These are phyloP conservation scores for Apamea crenata DNA, from an alignment of 2,888 invertebrate species.

Conservation along the genomic window DNA sequence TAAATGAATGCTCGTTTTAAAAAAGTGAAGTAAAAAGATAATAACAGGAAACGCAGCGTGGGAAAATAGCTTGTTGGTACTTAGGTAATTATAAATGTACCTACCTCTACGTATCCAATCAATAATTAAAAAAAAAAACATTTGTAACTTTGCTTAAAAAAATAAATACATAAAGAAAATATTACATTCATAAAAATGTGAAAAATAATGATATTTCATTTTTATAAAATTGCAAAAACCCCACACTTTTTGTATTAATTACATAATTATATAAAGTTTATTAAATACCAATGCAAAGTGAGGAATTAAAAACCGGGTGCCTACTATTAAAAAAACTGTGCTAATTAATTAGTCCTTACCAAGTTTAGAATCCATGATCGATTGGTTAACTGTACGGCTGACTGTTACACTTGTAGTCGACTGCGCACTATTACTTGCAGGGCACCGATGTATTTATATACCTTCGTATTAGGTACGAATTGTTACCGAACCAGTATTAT, in stretches of 20 bases:
- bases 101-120: neutral
- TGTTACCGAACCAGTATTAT: slow-evolving; percentile 70
- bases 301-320: slow-evolving; percentile 19
- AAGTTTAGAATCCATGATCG: slow-evolving; percentile 72
- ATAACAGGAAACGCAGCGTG: neutral
- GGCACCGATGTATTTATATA: slow-evolving; percentile 72
- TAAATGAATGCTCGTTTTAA: neutral
- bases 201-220: neutral
- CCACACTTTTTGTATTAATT: slow-evolving; percentile 11
- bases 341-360: slow-evolving; percentile 69
- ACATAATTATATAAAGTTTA: slow-evolving; percentile 29
- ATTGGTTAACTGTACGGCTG: slow-evolving; percentile 34
- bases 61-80: neutral
- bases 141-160: neutral
- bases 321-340: slow-evolving; percentile 15
- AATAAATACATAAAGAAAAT: neutral
- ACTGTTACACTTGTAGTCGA: slow-evolving; percentile 46
- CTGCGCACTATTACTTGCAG: slow-evolving; percentile 60
- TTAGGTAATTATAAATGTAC: neutral
- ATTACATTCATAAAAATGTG: neutral
- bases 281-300: slow-evolving; percentile 13
- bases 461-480: slow-evolving; percentile 60
- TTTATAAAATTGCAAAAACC: slow-evolving; percentile 11
- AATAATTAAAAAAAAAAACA: neutral
- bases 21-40: neutral